These are phyloP conservation scores for Gonioctena quinquepunctata DNA, from an alignment of 1,140 invertebrate genomes.

Conservation along the genomic window DNA sequence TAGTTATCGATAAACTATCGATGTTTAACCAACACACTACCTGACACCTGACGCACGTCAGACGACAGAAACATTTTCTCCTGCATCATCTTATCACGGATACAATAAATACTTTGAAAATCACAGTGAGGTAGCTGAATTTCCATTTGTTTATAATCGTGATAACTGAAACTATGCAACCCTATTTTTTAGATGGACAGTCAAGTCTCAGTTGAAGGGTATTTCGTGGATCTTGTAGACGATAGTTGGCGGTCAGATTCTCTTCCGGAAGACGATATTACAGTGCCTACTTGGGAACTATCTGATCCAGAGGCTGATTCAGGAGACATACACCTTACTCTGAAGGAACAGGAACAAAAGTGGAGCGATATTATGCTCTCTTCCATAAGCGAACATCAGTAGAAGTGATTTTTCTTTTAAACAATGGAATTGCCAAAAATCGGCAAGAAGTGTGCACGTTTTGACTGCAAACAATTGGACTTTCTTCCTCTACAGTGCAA, in stretches of 20 bases:
- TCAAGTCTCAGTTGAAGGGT: conserved; percentile 65
- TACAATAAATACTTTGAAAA: no score
- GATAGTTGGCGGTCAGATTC: conserved; percentile 86
- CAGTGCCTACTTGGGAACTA: conserved; percentile 83
- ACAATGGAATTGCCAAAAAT: conserved; percentile 61
- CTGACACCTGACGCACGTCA: no score
- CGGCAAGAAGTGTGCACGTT: conserved; percentile 59
- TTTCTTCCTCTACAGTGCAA: conserved; percentile 61
- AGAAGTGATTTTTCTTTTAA: conserved; percentile 4
- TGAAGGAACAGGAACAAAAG: conserved; percentile 89
- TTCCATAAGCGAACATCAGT: conserved; percentile 56
- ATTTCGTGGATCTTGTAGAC: conserved; percentile 86
- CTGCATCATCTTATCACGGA: no score
- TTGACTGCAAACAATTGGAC: conserved; percentile 60
- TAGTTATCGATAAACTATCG: no score
- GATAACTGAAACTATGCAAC: no score
- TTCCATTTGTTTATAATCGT: no score
- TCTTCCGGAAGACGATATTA: conserved; percentile 87
- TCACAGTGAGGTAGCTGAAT: no score
- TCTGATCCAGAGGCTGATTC: conserved; percentile 94
- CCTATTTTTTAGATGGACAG: conserved; percentile 49
- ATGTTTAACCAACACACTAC: no score
- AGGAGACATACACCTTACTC: conserved; percentile 84
- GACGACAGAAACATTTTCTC: no score
- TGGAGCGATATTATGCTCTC: conserved; percentile 81